Conservation (phyloP, 2,113 vertebrate genomes). For the Zosterops japonicus region DNA sequence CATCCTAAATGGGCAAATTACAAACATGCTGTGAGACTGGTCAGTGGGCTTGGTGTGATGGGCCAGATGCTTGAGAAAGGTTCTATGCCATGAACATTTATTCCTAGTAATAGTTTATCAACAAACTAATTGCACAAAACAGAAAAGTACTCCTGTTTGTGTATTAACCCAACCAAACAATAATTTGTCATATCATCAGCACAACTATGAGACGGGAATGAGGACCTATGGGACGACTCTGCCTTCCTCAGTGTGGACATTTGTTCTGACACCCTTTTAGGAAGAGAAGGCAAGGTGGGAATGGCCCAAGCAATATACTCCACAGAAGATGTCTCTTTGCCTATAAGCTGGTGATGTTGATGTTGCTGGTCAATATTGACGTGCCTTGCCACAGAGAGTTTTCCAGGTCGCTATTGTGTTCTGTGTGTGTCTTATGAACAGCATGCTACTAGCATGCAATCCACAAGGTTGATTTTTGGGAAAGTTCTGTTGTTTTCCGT, state of each 20-base stretch:
- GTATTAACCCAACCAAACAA: not conserved
- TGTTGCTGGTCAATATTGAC: not conserved
- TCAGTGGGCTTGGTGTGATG: not conserved
- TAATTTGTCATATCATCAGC: not conserved
- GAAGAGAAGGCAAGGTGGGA: not conserved
- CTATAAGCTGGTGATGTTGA: not conserved
- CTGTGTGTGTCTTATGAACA: not conserved
- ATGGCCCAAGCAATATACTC: not conserved
- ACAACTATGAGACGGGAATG: not conserved
- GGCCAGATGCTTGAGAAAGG: not conserved
- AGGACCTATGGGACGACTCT: not conserved
- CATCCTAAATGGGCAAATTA: not conserved
- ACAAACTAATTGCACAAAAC: not conserved
- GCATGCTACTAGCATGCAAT: conserved; percentile 28
- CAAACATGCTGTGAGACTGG: not conserved
- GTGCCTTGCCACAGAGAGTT: not conserved
- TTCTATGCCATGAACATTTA: not conserved
- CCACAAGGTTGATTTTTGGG: conserved; percentile 31
- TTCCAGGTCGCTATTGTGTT: conserved; percentile 28
- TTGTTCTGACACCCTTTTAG: not conserved
- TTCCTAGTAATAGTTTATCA: not conserved
- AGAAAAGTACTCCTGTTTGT: not conserved
- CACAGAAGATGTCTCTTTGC: not conserved
- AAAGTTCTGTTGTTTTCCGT: conserved; percentile 48
- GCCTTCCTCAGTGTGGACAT: accelerated